A percentile compares a stretch with the other conserved stretches of the same genome.
These are phyloP conservation scores for Pangasius krempfi DNA, from an alignment of 2,797 vertebrate genomes.

Conservation along the genomic window DNA sequence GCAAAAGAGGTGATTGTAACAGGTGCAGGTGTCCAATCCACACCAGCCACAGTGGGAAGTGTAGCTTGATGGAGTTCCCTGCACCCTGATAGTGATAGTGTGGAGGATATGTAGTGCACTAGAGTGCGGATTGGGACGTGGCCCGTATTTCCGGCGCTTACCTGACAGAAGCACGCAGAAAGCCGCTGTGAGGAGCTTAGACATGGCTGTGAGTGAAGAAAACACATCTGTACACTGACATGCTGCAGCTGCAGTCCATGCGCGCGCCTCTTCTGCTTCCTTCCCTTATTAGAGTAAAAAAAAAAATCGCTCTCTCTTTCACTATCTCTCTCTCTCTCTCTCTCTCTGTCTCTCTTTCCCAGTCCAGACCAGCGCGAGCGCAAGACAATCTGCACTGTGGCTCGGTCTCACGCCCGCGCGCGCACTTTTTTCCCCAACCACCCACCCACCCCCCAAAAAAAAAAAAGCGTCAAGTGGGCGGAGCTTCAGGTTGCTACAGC, in stretches of 20 bases:
- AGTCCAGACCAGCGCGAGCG: too few species aligned
- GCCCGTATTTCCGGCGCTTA: neutral
- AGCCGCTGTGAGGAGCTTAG: neutral
- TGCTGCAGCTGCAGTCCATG: neutral
- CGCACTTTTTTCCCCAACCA: neutral
- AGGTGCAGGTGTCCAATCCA: too few species aligned
- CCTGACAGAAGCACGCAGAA: conserved; percentile 3
- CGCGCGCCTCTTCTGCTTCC: neutral
- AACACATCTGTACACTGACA: neutral
- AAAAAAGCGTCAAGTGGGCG: neutral
- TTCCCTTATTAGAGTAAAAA: neutral
- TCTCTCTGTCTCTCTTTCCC: neutral
- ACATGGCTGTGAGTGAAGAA: neutral
- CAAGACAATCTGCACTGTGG: neutral
- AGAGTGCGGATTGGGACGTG: neutral
- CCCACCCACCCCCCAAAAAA: too few species aligned
- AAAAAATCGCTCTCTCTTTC: neutral
- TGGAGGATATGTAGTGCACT: neutral
- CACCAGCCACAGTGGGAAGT: too few species aligned
- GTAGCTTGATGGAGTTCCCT: too few species aligned
- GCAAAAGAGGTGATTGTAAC: neutral
- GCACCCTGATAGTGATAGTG: neutral
- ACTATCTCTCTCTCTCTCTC: neutral
- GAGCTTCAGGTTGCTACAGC: neutral
- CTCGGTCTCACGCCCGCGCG: neutral